Percentiles rank a stretch among this genome's conserved stretches.
phyloP scores from a whole-genome alignment of 2,888 invertebrate genomes.

The Laothoe populi region DNA sequence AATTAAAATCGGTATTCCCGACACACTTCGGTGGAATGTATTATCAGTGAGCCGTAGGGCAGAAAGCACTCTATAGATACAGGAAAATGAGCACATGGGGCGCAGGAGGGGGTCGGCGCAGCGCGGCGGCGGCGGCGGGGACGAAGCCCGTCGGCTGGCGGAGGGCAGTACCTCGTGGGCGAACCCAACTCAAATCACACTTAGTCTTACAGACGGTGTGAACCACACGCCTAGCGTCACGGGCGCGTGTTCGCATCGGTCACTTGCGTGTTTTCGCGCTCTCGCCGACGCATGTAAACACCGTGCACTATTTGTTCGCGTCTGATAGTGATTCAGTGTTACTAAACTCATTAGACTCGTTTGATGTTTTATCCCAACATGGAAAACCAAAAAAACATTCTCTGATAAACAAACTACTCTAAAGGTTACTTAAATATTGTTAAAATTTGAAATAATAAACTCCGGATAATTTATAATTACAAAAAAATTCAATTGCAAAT shows the following conservation, averaged over 20 bases:
- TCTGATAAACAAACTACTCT: neutral
- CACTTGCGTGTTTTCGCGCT: constrained; percentile 42
- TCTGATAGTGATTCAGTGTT: constrained; percentile 1
- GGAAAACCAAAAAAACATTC: neutral
- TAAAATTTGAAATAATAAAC: neutral
- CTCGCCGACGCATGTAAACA: constrained; percentile 38
- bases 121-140: constrained; percentile 49
- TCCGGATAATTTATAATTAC: neutral
- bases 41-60: neutral
- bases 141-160: constrained; percentile 56
- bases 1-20: constrained; percentile 2
- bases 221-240: constrained; percentile 58
- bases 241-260: constrained; percentile 42
- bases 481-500: constrained; percentile 34
- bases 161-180: constrained; percentile 61
- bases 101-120: constrained; percentile 16
- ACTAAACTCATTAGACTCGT: neutral
- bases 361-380: neutral
- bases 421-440: neutral
- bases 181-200: constrained; percentile 67
- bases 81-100: constrained; percentile 10
- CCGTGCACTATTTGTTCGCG: constrained; percentile 15
- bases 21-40: neutral
- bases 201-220: constrained; percentile 65
- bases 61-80: neutral